phyloP scores from a whole-genome alignment of 2,797 vertebrate species.

The Melanotaenia pygmaea region DNA sequence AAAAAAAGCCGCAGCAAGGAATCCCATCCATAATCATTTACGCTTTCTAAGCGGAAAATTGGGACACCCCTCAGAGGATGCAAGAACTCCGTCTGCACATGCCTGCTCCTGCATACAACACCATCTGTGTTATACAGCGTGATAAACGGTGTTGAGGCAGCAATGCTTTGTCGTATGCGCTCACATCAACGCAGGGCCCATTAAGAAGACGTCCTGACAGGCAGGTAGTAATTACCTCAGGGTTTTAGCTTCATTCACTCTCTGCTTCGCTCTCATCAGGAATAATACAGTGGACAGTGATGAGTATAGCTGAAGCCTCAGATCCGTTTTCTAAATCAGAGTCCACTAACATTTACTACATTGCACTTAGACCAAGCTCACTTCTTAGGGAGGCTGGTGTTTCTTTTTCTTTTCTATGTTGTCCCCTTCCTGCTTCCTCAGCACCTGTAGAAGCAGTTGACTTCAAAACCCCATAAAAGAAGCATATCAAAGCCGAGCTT shows the following conservation, averaged over 20 bases:
- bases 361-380: constrained; percentile 49
- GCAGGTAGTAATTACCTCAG: constrained; percentile 78
- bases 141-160: constrained; percentile 33
- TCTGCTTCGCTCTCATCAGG: constrained; percentile 41
- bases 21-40: constrained; percentile 46
- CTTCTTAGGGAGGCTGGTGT: constrained; percentile 36
- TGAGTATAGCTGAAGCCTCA: constrained; percentile 43
- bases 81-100: not conserved
- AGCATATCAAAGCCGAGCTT: constrained; percentile 34
- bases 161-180: constrained; percentile 44
- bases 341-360: constrained; percentile 67
- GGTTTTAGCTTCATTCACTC: constrained; percentile 68
- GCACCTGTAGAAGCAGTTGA: constrained; percentile 34
- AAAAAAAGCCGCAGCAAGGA: constrained; percentile 22
- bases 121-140: constrained; percentile 16
- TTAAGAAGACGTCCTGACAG: constrained; percentile 68
- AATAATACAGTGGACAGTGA: constrained; percentile 45
- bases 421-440: constrained; percentile 26
- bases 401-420: constrained; percentile 49
- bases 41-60: constrained; percentile 40
- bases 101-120: constrained; percentile 19
- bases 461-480: constrained; percentile 24
- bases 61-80: constrained; percentile 46
- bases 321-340: constrained; percentile 35
- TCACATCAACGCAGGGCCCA: constrained; percentile 62